phyloP scores from a whole-genome alignment of 2,113 vertebrate genomes.

The Thalassoma bifasciatum region DNA sequence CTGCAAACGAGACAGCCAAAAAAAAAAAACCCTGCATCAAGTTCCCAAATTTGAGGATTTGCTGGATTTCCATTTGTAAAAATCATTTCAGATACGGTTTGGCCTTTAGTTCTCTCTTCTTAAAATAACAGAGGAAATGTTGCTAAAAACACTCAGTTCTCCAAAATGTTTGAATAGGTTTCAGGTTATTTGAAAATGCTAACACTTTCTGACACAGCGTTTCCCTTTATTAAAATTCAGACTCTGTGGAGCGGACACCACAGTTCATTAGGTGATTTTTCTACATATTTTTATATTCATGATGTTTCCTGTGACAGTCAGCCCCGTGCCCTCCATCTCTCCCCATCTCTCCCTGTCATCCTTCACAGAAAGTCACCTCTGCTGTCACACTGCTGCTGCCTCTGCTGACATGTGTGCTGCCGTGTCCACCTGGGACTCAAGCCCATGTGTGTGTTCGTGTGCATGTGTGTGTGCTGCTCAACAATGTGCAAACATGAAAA shows the following conservation, averaged over 20 bases:
- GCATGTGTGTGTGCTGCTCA: constrained; percentile 34
- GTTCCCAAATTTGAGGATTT: too few relatives aligned
- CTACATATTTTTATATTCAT: constrained; percentile 34
- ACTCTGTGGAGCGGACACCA: not conserved
- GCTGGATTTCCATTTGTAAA: too few relatives aligned
- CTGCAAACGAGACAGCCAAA: too few relatives aligned
- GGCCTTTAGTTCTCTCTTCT: too few relatives aligned
- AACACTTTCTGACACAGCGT: not conserved
- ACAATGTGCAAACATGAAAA: constrained; percentile 73
- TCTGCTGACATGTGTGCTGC: constrained; percentile 10
- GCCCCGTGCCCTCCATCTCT: constrained; percentile 17
- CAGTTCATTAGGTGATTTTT: not conserved
- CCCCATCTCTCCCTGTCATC: not conserved
- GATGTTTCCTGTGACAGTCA: constrained; percentile 33
- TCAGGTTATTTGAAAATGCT: not conserved
- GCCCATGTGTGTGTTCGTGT: constrained; percentile 1
- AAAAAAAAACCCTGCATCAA: too few relatives aligned
- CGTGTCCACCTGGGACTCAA: constrained; percentile 41
- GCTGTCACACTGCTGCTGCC: constrained; percentile 12
- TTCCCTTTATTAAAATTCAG: not conserved
- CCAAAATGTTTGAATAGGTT: not conserved
- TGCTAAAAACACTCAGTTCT: too few relatives aligned
- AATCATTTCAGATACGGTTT: too few relatives aligned
- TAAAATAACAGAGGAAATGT: too few relatives aligned
- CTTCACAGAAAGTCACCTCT: constrained; percentile 48